A percentile compares a stretch with the other conserved stretches of the same genome.
These are phyloP conservation scores for Leptinotarsa undecemlineata DNA, from an alignment of 1,140 invertebrate species.

Conservation along the genomic window DNA sequence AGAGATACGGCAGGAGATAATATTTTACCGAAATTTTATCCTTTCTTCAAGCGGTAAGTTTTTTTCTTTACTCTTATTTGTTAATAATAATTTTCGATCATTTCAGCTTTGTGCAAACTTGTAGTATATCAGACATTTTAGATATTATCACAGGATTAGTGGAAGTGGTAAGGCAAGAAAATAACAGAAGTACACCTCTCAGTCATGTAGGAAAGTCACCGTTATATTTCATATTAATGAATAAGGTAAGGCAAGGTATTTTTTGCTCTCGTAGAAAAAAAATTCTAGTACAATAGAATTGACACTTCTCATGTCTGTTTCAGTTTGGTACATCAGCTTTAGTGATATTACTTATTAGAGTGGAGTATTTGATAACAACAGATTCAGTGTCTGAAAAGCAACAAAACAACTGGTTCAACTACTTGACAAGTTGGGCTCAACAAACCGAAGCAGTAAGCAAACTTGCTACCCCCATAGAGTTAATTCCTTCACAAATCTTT, in stretches of 20 bases:
- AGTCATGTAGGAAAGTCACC: conserved; percentile 51
- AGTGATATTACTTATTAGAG: conserved; percentile 46
- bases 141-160: conserved; percentile 48
- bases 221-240: conserved; percentile 50
- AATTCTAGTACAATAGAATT: not conserved
- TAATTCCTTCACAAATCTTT: conserved; percentile 47
- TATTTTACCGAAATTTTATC: conserved; percentile 50
- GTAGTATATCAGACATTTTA: conserved; percentile 48
- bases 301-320: conserved; percentile 28
- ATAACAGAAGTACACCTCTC: conserved; percentile 50
- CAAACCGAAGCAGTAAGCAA: conserved; percentile 38
- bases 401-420: conserved; percentile 46
- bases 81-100: not conserved
- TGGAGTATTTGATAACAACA: conserved; percentile 47
- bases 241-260: conserved; percentile 46
- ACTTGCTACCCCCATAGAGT: conserved; percentile 48
- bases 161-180: conserved; percentile 47
- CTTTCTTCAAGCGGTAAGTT: conserved; percentile 50
- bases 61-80: not conserved
- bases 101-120: conserved; percentile 48
- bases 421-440: conserved; percentile 47
- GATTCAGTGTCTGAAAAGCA: conserved; percentile 46
- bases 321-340: conserved; percentile 53
- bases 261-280: not conserved
- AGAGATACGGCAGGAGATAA: conserved; percentile 52